These are phyloP conservation scores for Pantherophis guttatus DNA, from an alignment of 2,113 vertebrate species.

Conservation along the genomic window DNA sequence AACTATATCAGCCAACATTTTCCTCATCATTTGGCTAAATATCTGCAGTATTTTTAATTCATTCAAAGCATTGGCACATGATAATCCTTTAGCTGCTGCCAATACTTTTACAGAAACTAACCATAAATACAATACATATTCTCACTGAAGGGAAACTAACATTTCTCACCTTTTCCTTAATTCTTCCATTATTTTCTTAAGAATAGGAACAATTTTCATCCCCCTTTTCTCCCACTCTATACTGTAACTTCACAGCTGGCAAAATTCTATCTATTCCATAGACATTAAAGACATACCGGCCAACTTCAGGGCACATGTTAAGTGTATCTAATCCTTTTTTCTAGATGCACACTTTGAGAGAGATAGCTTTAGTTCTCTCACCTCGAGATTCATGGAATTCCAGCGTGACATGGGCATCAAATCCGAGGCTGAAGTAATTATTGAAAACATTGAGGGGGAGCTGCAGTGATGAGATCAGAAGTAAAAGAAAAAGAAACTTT, in stretches of 20 bases:
- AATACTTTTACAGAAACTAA: neutral
- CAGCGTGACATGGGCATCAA: slow-evolving; percentile 81
- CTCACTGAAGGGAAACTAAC: neutral
- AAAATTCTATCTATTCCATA: neutral
- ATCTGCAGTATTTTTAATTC: neutral
- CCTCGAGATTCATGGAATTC: slow-evolving; percentile 84
- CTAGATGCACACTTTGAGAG: slow-evolving; percentile 9
- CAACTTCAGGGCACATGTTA: neutral
- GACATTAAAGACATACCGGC: neutral
- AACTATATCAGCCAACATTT: neutral
- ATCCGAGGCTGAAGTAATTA: slow-evolving; percentile 85
- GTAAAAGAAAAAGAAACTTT: neutral
- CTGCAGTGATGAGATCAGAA: slow-evolving; percentile 58
- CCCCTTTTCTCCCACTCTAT: neutral
- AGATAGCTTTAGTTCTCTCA: slow-evolving; percentile 46
- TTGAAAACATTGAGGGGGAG: slow-evolving; percentile 84
- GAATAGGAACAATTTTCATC: neutral
- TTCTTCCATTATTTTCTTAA: neutral
- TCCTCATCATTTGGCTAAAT: neutral
- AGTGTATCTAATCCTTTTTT: neutral
- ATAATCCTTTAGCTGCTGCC: neutral
- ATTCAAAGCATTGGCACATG: neutral
- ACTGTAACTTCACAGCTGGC: neutral
- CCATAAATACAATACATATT: neutral
- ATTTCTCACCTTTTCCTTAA: neutral